Conservation (phyloP, 2,888 invertebrate genomes). For the Perithous albicinctus region DNA sequence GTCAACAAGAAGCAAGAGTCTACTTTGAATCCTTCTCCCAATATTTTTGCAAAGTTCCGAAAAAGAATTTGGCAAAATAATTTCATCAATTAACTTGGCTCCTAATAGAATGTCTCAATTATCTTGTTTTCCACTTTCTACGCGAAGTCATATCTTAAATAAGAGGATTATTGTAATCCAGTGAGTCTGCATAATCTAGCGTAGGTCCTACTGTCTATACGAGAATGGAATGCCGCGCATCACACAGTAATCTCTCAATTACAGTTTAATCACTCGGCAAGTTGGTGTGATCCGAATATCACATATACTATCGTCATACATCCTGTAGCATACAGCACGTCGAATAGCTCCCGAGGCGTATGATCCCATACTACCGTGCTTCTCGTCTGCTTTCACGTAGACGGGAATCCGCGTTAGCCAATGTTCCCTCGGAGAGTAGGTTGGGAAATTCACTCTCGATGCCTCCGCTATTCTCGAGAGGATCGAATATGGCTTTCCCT, state of each 20-base stretch:
- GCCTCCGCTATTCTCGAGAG: constrained; percentile 34
- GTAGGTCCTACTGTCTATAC: background rate
- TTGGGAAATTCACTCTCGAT: constrained; percentile 57
- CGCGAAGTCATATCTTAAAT: background rate
- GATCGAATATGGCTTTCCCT: constrained; percentile 34
- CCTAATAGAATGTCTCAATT: too few species aligned
- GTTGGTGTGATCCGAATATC: constrained; percentile 47
- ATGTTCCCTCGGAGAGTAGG: constrained; percentile 52
- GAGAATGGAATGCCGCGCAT: constrained; percentile 19
- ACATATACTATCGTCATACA: constrained; percentile 38
- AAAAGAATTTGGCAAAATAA: too few species aligned
- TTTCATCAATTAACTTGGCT: too few species aligned
- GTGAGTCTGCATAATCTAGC: background rate
- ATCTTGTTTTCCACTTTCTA: background rate
- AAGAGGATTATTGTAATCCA: background rate
- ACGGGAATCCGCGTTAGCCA: constrained; percentile 53
- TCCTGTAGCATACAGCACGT: constrained; percentile 16
- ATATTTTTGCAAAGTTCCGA: too few species aligned
- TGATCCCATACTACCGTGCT: constrained; percentile 25
- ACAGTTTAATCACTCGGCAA: constrained; percentile 59
- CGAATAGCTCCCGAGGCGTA: constrained; percentile 56
- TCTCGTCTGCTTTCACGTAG: constrained; percentile 37
- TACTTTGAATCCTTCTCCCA: too few species aligned
- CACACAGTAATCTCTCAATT: constrained; percentile 59
- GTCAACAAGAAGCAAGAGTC: too few species aligned